These are phyloP conservation scores for Apamea sordens DNA, from an alignment of 2,888 invertebrate species.

Conservation along the genomic window DNA sequence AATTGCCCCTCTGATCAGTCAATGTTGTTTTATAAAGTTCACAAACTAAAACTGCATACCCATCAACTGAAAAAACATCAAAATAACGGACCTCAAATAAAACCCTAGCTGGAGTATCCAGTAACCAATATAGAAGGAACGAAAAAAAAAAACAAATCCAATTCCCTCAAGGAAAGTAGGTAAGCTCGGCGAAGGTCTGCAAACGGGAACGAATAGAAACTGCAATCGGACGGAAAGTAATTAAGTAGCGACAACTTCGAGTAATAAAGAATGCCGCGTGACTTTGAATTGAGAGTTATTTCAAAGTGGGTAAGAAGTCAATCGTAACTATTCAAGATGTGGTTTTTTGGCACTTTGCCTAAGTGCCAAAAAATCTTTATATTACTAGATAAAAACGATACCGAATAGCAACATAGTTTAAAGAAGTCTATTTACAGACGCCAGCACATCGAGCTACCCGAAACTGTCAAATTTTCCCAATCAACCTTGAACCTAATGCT, in stretches of 20 bases:
- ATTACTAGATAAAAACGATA: too few species aligned
- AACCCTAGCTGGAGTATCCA: neutral
- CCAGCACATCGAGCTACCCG: too few species aligned
- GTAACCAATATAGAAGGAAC: neutral
- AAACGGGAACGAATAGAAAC: constrained; percentile 22
- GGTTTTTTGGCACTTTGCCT: neutral
- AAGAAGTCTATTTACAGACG: too few species aligned
- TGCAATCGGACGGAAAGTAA: constrained; percentile 38
- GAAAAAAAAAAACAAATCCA: constrained; percentile 13
- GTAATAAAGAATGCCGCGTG: constrained; percentile 18
- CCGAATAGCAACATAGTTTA: too few species aligned
- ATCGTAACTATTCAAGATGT: neutral
- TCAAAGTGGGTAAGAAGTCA: neutral
- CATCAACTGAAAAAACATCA: neutral
- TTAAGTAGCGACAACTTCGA: constrained; percentile 30
- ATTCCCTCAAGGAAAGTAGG: constrained; percentile 19
- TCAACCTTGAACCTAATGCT: too few species aligned
- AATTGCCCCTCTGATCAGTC: neutral
- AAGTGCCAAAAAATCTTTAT: too few species aligned
- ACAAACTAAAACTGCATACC: neutral
- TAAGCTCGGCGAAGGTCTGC: constrained; percentile 10
- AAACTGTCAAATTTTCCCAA: too few species aligned
- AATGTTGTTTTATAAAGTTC: neutral
- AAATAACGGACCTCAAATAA: neutral
- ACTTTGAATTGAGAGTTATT: constrained; percentile 18